phyloP scores from a whole-genome alignment of 1,140 invertebrate genomes.

The Penaeus japonicus region DNA sequence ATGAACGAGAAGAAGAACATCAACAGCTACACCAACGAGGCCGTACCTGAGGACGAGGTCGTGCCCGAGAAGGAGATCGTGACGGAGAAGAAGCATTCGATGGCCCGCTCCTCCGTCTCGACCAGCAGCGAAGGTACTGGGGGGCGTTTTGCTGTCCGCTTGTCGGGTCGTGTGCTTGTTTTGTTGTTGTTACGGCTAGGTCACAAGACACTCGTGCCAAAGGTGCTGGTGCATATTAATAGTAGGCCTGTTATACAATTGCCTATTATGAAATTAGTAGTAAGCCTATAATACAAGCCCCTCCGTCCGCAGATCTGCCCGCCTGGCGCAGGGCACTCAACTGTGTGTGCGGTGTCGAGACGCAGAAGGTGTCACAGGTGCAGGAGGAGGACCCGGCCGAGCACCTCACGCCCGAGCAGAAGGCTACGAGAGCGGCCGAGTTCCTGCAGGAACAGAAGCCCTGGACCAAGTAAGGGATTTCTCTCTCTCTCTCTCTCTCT shows the following conservation, averaged over 20 bases:
- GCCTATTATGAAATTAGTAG: not conserved
- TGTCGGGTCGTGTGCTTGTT: not conserved
- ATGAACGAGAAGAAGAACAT: slow-evolving; percentile 1
- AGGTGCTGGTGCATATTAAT: too few species aligned
- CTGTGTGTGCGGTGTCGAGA: slow-evolving; percentile 26
- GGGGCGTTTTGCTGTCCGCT: not conserved
- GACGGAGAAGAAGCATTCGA: too few species aligned
- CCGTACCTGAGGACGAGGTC: not conserved
- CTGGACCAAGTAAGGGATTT: slow-evolving; percentile 26
- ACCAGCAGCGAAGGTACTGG: too few species aligned
- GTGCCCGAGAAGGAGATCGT: not conserved
- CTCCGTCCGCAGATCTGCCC: slow-evolving; percentile 13
- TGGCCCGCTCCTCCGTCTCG: too few species aligned
- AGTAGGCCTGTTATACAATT: not conserved
- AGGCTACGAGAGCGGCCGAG: slow-evolving; percentile 21
- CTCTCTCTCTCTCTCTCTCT: not conserved
- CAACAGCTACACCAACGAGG: not conserved
- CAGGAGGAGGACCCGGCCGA: slow-evolving; percentile 2
- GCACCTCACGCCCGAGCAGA: slow-evolving; percentile 26
- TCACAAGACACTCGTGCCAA: too few species aligned
- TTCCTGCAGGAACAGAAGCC: slow-evolving; percentile 38
- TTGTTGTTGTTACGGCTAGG: too few species aligned
- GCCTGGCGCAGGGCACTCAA: slow-evolving; percentile 23
- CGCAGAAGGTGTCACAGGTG: not conserved
- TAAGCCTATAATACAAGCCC: not conserved